A percentile compares a stretch with the other conserved stretches of the same genome.
Evolutionary conservation across 2,113 vertebrate genomes (phyloP).

Genomic region (Potamarius usumacintae): DNA sequence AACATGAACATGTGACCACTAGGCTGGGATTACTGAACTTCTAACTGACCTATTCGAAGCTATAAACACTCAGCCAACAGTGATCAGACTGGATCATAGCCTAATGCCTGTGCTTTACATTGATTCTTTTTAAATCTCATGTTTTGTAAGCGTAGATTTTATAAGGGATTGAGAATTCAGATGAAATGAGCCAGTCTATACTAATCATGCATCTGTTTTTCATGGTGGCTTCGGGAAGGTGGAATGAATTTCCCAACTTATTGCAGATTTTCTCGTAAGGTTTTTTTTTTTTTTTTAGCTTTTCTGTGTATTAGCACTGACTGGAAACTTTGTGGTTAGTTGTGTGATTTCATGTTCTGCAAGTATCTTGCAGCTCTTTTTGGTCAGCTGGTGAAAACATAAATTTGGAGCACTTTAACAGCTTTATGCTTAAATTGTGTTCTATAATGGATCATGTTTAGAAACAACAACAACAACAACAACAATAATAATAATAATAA

Average conservation of each 20-base stretch:
- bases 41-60: not conserved
- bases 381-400: not conserved
- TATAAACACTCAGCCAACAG: not conserved
- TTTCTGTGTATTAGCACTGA: not conserved
- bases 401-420: not conserved
- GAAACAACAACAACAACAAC: not conserved
- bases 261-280: not conserved
- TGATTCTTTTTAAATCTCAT: not conserved
- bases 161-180: not conserved
- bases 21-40: not conserved
- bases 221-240: not conserved
- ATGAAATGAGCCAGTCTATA: not conserved
- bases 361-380: not conserved
- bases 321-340: conserved; percentile 1
- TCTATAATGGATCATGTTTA: not conserved
- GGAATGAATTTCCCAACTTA: conserved; percentile 14
- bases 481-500: not conserved
- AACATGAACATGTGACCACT: conserved; percentile 12
- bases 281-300: conserved; percentile 15
- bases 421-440: not conserved
- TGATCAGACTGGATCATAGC: not conserved
- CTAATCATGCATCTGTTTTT: conserved; percentile 21
- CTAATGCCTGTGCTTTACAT: not conserved
- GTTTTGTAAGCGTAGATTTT: not conserved
- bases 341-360: not conserved